A percentile compares a stretch with the other conserved stretches of the same genome.
These are phyloP conservation scores for Chinchilla lanigera DNA, from an alignment of 2,113 vertebrate genomes.

Conservation along the genomic window DNA sequence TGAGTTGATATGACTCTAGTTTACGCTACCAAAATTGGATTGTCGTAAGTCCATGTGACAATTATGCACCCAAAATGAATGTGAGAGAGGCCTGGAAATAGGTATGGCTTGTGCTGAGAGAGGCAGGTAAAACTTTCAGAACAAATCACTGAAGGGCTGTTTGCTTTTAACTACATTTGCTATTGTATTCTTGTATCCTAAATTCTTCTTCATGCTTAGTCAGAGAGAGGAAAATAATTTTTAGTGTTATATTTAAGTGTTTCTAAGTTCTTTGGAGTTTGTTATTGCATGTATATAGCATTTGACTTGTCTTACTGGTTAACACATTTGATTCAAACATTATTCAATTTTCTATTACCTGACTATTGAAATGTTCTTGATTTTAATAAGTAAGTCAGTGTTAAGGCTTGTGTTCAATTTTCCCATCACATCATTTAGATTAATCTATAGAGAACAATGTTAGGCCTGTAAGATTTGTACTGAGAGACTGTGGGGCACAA, in stretches of 20 bases:
- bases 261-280: slow-evolving; percentile 42
- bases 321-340: neutral
- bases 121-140: neutral
- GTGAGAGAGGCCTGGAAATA: neutral
- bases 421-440: neutral
- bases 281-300: neutral
- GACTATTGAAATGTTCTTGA: neutral
- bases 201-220: slow-evolving; percentile 47
- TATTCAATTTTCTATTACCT: neutral
- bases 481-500: neutral
- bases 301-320: neutral
- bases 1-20: neutral
- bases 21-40: neutral
- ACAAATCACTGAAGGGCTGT: neutral
- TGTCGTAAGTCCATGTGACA: neutral
- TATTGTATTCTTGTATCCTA: neutral
- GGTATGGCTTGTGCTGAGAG: neutral
- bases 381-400: neutral
- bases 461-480: neutral
- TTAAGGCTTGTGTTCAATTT: slow-evolving; percentile 1
- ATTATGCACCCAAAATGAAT: slow-evolving; percentile 30
- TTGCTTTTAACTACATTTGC: neutral
- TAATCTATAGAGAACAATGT: neutral
- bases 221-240: slow-evolving; percentile 28
- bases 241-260: slow-evolving; percentile 22